Conservation (phyloP, 2,797 vertebrate genomes). For the Tachyglossus aculeatus region DNA sequence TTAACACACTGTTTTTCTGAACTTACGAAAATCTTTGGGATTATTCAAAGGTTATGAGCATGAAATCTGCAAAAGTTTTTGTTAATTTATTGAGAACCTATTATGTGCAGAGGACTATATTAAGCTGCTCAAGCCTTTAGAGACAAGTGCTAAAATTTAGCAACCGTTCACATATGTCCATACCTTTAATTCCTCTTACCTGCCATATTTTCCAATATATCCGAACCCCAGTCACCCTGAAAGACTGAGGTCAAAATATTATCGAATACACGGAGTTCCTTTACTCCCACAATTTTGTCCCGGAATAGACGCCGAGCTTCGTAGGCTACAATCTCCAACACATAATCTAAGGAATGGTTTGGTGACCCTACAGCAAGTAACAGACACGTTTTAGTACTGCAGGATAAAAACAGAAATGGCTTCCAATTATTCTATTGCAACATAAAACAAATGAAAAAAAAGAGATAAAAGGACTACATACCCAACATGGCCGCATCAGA, state of each 20-base stretch:
- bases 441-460: slow-evolving; percentile 37
- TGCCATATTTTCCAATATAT: slow-evolving; percentile 86
- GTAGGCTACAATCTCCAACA: slow-evolving; percentile 90
- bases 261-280: slow-evolving; percentile 88
- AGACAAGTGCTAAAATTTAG: neutral
- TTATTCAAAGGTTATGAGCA: no score
- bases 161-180: neutral
- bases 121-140: neutral
- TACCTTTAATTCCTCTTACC: slow-evolving; percentile 73
- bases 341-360: slow-evolving; percentile 79
- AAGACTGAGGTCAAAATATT: slow-evolving; percentile 88
- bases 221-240: slow-evolving; percentile 90
- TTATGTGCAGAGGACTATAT: no score
- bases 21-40: no score
- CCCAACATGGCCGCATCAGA: slow-evolving; percentile 67
- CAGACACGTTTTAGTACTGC: neutral
- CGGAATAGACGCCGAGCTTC: slow-evolving; percentile 91
- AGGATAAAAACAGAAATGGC: slow-evolving; percentile 3
- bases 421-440: slow-evolving; percentile 34
- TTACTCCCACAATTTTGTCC: slow-evolving; percentile 88
- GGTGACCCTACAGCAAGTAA: slow-evolving; percentile 68
- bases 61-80: no score
- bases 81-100: no score
- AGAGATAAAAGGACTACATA: slow-evolving; percentile 71
- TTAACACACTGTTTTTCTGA: neutral